Evolutionary conservation across 2,888 invertebrate genomes (phyloP), one percentile per base, ranked within the genome.

Genomic region (Eupeodes luniger): DNA sequence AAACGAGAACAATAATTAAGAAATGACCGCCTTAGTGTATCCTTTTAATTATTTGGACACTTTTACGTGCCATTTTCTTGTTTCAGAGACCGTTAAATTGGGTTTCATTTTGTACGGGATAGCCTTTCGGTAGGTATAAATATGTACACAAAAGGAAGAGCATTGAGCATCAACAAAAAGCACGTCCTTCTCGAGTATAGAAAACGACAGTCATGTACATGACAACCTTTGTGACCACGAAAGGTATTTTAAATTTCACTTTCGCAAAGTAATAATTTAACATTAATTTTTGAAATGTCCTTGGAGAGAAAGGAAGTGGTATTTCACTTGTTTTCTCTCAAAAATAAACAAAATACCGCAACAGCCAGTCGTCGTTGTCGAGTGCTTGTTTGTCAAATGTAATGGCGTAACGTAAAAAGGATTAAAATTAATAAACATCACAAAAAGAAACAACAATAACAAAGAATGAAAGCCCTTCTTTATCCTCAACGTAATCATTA

Each of bases 11-110:
- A 87, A 83, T 83, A 87, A 87, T 83, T 87, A 87, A 87, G 83
- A 79, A 83, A 87, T 87, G 80, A 80, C 86, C 83, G 79, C 80
- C 72, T 80, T 83, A 80, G 83, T 80, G 83, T 75, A 70, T 76
- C 79, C 78, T 76, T 86, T 79, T 79, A 86, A 83, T 87, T 87
- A 87, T 80, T 87, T 87, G 79, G 76, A 83, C 72, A 83, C 64
- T 83, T 87, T 66, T 83, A 80, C 83, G 83, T 83, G 86, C 76
- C 70, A 66, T 87, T 80, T 66, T 70, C 70, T 59, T 81, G 64
- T 70, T 79, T 59, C 27, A 27, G 57, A 64, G 66, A 55, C 79
- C 79, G 72, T 87, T 87, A 76, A 83, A 87, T 72, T 83, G 83
- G 83, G 83, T 82, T 86, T 86, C 75, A 76, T 83, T 83, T 86